Evolutionary conservation across 1,140 invertebrate genomes (phyloP).

Genomic region (Hypothenemus hampei): DNA sequence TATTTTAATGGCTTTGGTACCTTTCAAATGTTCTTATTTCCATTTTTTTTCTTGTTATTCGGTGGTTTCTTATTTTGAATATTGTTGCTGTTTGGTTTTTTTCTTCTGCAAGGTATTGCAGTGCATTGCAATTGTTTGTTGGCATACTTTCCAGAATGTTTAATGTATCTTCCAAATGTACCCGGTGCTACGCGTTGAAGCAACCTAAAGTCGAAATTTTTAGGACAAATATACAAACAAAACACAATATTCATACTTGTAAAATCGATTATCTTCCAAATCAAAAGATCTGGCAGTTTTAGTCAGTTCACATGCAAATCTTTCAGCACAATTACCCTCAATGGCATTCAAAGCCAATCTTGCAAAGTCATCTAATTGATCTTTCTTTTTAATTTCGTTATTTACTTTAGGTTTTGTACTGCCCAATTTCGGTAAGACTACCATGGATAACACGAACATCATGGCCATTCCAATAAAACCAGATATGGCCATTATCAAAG

Average conservation of each 20-base stretch:
- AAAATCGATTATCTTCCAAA: constrained; percentile 42
- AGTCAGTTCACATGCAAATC: constrained; percentile 42
- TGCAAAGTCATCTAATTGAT: constrained; percentile 34
- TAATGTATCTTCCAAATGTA: constrained; percentile 37
- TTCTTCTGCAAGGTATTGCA: constrained; percentile 39
- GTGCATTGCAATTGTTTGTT: constrained; percentile 40
- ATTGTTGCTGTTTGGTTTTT: constrained; percentile 17
- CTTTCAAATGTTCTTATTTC: constrained; percentile 26
- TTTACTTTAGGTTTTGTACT: constrained; percentile 26
- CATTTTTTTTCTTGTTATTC: constrained; percentile 12
- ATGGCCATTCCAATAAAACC: constrained; percentile 49
- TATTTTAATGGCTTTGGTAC: constrained; percentile 34
- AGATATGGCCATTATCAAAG: constrained; percentile 48
- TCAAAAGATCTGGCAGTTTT: constrained; percentile 40
- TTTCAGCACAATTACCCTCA: constrained; percentile 42
- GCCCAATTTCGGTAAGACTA: constrained; percentile 47
- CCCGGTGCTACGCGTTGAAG: constrained; percentile 37
- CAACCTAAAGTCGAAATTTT: too few relatives aligned
- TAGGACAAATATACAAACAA: constrained; percentile 16
- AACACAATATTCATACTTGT: constrained; percentile 34
- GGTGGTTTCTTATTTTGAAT: constrained; percentile 6
- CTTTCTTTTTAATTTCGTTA: constrained; percentile 28
- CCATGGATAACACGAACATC: constrained; percentile 45
- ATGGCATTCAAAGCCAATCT: constrained; percentile 39
- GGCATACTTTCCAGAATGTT: constrained; percentile 36